These are phyloP conservation scores for Drosophila arizonae DNA, from an alignment of 1,140 invertebrate genomes.

Conservation along the genomic window DNA sequence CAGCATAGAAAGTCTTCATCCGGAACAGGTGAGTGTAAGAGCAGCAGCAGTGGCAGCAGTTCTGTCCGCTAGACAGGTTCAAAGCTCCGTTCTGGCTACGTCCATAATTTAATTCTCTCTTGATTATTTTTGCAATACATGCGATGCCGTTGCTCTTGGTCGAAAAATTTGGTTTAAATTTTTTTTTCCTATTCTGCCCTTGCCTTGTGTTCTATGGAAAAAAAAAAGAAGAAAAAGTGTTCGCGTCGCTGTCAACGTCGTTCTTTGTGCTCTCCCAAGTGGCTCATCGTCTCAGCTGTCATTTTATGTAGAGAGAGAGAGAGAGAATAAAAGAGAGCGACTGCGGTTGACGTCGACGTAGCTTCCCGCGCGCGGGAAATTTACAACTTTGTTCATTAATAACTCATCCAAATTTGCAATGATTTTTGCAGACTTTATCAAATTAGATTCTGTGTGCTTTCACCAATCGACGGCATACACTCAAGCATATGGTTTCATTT, in stretches of 20 bases:
- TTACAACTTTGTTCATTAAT: conserved; percentile 54
- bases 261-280: conserved; percentile 20
- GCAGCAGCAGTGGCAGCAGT: background rate
- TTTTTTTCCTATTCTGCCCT: conserved; percentile 23
- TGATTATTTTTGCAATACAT: conserved; percentile 10
- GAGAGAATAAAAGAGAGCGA: too few relatives aligned
- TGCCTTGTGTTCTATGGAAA: conserved; percentile 45
- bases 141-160: conserved; percentile 37
- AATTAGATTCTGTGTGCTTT: conserved; percentile 71
- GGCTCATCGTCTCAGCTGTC: conserved; percentile 58
- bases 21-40: conserved; percentile 37
- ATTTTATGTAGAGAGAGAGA: conserved; percentile 28
- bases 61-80: conserved; percentile 13
- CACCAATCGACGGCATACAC: conserved; percentile 33
- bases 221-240: conserved; percentile 9
- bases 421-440: conserved; percentile 51
- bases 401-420: conserved; percentile 31
- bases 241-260: conserved; percentile 41
- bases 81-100: conserved; percentile 17
- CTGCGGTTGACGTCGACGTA: conserved; percentile 37
- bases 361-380: conserved; percentile 82
- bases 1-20: conserved; percentile 21
- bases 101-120: conserved; percentile 10
- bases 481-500: conserved; percentile 43
- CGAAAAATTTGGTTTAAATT: background rate